phyloP scores from a whole-genome alignment of 1,140 invertebrate genomes.

The Sminthurinus signatus region DNA sequence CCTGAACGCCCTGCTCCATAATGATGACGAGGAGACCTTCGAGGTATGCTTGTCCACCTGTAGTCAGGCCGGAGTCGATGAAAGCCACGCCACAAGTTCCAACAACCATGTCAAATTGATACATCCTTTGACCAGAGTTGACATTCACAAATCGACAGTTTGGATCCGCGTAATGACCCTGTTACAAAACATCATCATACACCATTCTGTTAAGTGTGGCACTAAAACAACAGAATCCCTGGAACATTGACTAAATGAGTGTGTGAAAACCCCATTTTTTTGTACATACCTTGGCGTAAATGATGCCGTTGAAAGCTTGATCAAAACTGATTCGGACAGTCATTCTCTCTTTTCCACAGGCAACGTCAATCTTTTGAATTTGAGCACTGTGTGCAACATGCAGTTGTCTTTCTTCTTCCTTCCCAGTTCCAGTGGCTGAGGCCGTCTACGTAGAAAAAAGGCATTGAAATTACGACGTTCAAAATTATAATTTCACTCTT shows the following conservation, averaged over 20 bases:
- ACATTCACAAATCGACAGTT: conserved; percentile 65
- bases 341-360: conserved; percentile 75
- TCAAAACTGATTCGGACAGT: conserved; percentile 73
- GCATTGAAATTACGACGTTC: no score
- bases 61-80: conserved; percentile 66
- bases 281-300: conserved; percentile 64
- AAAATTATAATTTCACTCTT: no score
- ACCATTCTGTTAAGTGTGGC: not conserved
- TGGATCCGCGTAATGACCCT: conserved; percentile 62
- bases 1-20: conserved; percentile 71
- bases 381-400: conserved; percentile 18
- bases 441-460: no score
- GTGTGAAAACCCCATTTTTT: not conserved
- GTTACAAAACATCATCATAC: not conserved
- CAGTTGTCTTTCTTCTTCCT: conserved; percentile 15
- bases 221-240: not conserved
- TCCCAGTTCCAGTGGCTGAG: conserved; percentile 12
- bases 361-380: conserved; percentile 63
- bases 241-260: not conserved
- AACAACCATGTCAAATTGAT: conserved; percentile 66
- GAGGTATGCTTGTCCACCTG: conserved; percentile 65
- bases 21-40: conserved; percentile 72
- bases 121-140: conserved; percentile 62
- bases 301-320: conserved; percentile 64
- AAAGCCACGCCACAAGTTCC: conserved; percentile 74